Base-by-base conservation (phyloP, 2,888 invertebrate species). In the Rhimphoctona megacephalus region DNA sequence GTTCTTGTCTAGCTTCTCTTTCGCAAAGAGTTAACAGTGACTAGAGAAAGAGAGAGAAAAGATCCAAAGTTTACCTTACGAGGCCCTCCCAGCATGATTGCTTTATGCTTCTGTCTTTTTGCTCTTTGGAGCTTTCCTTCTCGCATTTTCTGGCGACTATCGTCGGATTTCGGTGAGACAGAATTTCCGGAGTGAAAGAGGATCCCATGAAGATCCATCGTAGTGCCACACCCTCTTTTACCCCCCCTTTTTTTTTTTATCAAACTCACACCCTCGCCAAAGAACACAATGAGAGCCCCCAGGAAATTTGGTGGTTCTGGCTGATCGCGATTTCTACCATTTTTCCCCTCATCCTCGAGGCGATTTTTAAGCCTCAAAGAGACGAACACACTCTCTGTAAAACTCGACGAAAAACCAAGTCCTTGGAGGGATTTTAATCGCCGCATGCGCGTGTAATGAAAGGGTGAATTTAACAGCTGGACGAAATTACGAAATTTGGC, bases 1-100 rank as follows among this genome's bases (percentile, higher is more conserved):
- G 6, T 39, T 3, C 43, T 14, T 14, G 43, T 43, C 11, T 33
- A 33, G 2, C 1, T 11, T 14, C 14, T 43, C 3, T 2, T 14
- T 11, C 14, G 43, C 14, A 43, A 39, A 0, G 43, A 14, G 43
- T 14, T 43, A 43, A 3, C 43, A 17, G 3, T 6, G 17, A 14
- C 3, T 25, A 67, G 52, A 11, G 3, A 46, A 64, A 3, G 57
- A 57, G 61, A 19, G 36, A 8, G 36, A 30, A 17, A 39, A 30
- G 77, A 81, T 77, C 54, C 54, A 81, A 85, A 72, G 67, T 85
- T 85, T 77, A 66, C 46, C 77, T 85, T 78, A 57, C 72, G 57
- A 46, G 54, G 66, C 72, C 70, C 72, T 81, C 72, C 49, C 72
- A 77, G 77, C 52, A 46, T 49, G 77, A 85, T 85, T 81, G 77